Conservation (phyloP, 2,113 vertebrate genomes). For the Hemichromis elongatus region DNA sequence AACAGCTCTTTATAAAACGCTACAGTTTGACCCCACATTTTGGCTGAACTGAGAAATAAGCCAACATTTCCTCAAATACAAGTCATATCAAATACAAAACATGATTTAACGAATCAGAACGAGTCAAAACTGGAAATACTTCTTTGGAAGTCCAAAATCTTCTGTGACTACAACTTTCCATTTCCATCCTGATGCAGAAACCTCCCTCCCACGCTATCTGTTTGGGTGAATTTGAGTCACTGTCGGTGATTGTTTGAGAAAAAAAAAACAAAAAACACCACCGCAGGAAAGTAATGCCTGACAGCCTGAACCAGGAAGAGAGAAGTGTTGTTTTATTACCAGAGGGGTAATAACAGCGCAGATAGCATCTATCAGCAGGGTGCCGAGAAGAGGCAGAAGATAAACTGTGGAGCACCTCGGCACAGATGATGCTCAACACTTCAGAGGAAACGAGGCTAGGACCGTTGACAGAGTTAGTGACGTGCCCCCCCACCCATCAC, state of each 20-base stretch:
- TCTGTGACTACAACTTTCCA: background rate
- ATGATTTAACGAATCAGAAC: background rate
- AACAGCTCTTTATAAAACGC: background rate
- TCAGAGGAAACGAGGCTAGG: constrained; percentile 41
- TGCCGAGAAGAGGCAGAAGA: constrained; percentile 44
- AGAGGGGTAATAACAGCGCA: constrained; percentile 53
- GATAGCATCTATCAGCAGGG: constrained; percentile 62
- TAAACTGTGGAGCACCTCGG: constrained; percentile 58
- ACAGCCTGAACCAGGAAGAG: constrained; percentile 43
- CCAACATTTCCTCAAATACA: background rate
- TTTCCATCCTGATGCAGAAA: background rate
- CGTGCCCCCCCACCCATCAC: constrained; percentile 10
- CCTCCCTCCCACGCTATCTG: background rate
- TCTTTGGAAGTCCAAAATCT: background rate
- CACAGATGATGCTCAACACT: constrained; percentile 53
- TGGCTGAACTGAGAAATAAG: background rate
- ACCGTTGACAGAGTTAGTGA: constrained; percentile 44
- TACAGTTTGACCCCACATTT: background rate
- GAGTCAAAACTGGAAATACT: background rate
- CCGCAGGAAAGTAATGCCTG: constrained; percentile 36
- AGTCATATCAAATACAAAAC: background rate
- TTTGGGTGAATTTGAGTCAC: constrained; percentile 5
- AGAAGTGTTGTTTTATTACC: constrained; percentile 67
- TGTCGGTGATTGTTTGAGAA: background rate
- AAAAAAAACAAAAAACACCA: background rate